A percentile compares a stretch with the other conserved stretches of the same genome.
Conservation (phyloP, 1,140 invertebrate genomes). For the Leptinotarsa lineolata region DNA sequence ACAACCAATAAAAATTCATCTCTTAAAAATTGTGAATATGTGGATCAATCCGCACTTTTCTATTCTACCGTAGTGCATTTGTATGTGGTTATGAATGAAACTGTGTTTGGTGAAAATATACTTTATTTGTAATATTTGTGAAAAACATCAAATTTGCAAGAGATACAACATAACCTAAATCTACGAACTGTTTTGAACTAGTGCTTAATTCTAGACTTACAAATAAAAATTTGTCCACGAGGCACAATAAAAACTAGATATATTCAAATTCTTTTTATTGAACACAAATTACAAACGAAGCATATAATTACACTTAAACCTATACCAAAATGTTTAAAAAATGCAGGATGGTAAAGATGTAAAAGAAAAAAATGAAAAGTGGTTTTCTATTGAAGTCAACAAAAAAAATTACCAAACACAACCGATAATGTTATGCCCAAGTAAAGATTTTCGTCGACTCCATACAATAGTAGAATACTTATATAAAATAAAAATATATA, state of each 20-base stretch:
- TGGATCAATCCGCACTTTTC: too few relatives aligned
- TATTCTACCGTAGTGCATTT: too few relatives aligned
- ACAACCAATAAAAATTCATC: too few relatives aligned
- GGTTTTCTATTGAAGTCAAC: conserved; percentile 5
- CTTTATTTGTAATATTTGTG: conserved; percentile 32
- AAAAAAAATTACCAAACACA: conserved; percentile 27
- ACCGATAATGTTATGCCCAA: background rate
- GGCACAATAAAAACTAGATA: conserved; percentile 32
- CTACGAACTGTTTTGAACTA: conserved; percentile 22
- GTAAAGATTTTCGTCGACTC: conserved; percentile 17
- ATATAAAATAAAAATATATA: conserved; percentile 34
- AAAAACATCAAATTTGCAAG: conserved; percentile 28
- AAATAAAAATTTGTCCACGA: conserved; percentile 27
- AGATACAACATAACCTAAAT: conserved; percentile 19
- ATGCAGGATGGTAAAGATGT: conserved; percentile 34
- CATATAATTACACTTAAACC: conserved; percentile 26
- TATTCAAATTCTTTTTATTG: conserved; percentile 32
- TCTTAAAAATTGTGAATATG: too few relatives aligned
- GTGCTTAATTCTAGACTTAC: conserved; percentile 27
- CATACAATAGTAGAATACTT: conserved; percentile 16
- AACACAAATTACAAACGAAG: conserved; percentile 33
- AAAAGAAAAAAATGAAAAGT: conserved; percentile 33
- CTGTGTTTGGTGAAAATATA: conserved; percentile 35
- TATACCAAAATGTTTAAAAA: conserved; percentile 30
- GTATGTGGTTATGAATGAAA: background rate